Evolutionary conservation across 2,113 vertebrate genomes (phyloP).

Genomic region (Chamaea fasciata): DNA sequence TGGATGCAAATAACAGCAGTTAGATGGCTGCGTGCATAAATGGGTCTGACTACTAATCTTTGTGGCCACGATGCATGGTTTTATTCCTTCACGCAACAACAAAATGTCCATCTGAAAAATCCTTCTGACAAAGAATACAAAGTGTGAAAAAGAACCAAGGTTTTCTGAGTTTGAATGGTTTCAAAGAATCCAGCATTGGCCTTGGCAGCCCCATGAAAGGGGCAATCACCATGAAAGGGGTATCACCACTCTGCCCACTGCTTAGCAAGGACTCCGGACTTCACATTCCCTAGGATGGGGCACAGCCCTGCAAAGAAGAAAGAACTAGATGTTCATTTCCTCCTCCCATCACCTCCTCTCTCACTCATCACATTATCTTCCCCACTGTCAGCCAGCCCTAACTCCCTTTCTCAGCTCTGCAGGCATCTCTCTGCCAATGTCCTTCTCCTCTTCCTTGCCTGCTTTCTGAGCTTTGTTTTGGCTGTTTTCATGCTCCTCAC

Average conservation of each 20-base stretch:
- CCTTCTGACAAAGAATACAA: not conserved
- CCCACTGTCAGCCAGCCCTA: not conserved
- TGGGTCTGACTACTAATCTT: constrained; percentile 52
- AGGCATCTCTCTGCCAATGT: not conserved
- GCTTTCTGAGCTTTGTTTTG: not conserved
- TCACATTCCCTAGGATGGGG: rapidly evolving
- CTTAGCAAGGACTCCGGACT: rapidly evolving
- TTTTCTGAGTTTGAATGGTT: not conserved
- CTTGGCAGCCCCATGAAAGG: not conserved
- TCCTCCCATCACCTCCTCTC: not conserved
- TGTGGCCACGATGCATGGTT: not conserved
- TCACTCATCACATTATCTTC: not conserved
- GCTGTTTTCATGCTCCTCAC: not conserved
- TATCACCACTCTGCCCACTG: not conserved
- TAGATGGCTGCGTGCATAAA: constrained; percentile 47
- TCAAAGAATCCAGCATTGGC: not conserved
- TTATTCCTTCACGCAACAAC: constrained; percentile 18
- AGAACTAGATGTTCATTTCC: not conserved
- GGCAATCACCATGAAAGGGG: not conserved
- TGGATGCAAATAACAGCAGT: constrained; percentile 51
- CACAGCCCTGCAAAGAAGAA: not conserved
- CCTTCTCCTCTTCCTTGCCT: not conserved
- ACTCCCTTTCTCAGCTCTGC: not conserved
- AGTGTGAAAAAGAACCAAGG: not conserved
- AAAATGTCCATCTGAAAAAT: constrained; percentile 29